Evolutionary conservation across 2,113 vertebrate genomes (phyloP).

Genomic region (Mola mola): DNA sequence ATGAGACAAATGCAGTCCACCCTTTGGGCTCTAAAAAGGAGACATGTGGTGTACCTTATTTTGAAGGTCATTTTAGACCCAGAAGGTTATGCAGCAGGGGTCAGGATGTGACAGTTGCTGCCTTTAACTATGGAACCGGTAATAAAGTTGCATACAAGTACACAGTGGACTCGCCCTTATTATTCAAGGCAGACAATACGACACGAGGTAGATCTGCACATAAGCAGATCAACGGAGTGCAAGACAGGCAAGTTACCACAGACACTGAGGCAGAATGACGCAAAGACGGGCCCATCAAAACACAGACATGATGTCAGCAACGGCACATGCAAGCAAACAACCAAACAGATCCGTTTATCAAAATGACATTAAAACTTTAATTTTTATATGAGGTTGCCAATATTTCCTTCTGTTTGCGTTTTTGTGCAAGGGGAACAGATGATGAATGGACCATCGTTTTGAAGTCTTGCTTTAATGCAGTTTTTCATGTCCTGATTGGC

Average conservation of each 20-base stretch:
- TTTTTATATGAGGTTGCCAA: slow-evolving; percentile 36
- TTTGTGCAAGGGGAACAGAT: slow-evolving; percentile 32
- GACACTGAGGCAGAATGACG: neutral
- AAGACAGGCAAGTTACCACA: slow-evolving; percentile 4
- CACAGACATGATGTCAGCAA: neutral
- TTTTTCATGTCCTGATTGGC: too few species aligned
- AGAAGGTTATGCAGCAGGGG: too few species aligned
- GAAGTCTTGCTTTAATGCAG: too few species aligned
- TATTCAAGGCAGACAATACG: too few species aligned
- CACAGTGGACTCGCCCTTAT: too few species aligned
- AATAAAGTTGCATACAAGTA: too few species aligned
- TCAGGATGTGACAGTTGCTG: too few species aligned
- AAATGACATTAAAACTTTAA: slow-evolving; percentile 26
- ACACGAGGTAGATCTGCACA: slow-evolving; percentile 3
- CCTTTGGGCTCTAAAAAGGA: too few species aligned
- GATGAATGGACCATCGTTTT: slow-evolving; percentile 36
- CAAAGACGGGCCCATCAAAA: neutral
- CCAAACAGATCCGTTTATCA: slow-evolving; percentile 54
- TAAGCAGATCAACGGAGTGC: neutral
- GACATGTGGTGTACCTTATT: too few species aligned
- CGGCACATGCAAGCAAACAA: slow-evolving; percentile 22
- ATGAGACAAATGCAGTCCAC: too few species aligned
- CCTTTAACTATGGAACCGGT: too few species aligned
- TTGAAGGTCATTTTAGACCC: too few species aligned
- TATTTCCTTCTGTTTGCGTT: slow-evolving; percentile 11